A percentile compares a stretch with the other conserved stretches of the same genome.
These are phyloP conservation scores for Drosophila kuntzei DNA, from an alignment of 2,888 invertebrate species.

Conservation along the genomic window DNA sequence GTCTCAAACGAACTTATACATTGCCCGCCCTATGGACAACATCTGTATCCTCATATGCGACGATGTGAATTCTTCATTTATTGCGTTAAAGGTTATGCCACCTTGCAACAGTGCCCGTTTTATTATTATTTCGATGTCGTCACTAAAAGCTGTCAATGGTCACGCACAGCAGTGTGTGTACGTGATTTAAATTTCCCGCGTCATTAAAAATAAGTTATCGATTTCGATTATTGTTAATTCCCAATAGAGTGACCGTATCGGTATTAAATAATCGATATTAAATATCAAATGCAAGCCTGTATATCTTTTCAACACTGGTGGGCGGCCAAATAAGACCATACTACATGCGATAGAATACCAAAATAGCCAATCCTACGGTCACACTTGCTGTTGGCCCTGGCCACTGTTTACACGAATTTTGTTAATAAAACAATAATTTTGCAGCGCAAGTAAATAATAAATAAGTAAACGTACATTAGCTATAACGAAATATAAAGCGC, in stretches of 20 bases:
- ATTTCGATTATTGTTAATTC: constrained; percentile 9
- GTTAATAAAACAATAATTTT: constrained; percentile 32
- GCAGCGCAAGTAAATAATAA: constrained; percentile 18
- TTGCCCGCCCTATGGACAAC: constrained; percentile 81
- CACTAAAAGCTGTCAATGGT: constrained; percentile 79
- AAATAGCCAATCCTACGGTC: constrained; percentile 9
- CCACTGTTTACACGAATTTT: constrained; percentile 47
- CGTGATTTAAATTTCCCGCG: constrained; percentile 70
- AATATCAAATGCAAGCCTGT: constrained; percentile 14
- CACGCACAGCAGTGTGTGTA: constrained; percentile 79
- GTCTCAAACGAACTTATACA: constrained; percentile 55
- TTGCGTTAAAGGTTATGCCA: constrained; percentile 83
- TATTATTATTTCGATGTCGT: constrained; percentile 82
- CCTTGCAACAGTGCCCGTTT: constrained; percentile 84
- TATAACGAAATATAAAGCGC: constrained; percentile 6
- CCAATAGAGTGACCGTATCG: constrained; percentile 36
- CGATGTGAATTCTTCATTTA: constrained; percentile 84
- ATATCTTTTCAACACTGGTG: too few species aligned
- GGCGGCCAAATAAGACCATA: too few species aligned
- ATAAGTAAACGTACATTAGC: not conserved
- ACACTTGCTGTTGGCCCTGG: constrained; percentile 38
- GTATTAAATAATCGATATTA: constrained; percentile 35
- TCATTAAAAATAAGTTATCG: constrained; percentile 24
- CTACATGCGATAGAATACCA: constrained; percentile 45
- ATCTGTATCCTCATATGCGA: constrained; percentile 83